phyloP scores from a whole-genome alignment of 2,113 vertebrate genomes.

The Muntiacus muntjak region DNA sequence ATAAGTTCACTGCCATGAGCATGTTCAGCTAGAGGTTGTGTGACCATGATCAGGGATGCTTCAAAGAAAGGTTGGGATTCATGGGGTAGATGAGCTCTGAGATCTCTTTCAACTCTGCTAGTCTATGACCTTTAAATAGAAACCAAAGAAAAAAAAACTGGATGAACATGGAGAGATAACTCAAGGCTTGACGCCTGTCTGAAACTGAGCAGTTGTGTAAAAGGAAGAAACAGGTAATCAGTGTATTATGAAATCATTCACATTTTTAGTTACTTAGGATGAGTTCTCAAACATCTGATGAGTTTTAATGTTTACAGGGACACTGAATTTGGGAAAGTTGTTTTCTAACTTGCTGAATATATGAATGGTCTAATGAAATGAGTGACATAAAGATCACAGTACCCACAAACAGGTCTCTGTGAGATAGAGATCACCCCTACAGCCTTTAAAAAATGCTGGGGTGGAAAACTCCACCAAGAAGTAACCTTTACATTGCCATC shows the following conservation, averaged over 20 bases:
- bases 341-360: not conserved
- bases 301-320: not conserved
- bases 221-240: not conserved
- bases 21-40: not conserved
- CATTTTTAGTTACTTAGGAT: not conserved
- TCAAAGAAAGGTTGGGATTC: not conserved
- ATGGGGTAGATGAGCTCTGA: not conserved
- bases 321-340: not conserved
- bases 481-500: constrained; percentile 58
- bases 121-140: not conserved
- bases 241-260: not conserved
- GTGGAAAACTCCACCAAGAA: constrained; percentile 31
- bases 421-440: not conserved
- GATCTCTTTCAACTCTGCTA: not conserved
- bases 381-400: not conserved
- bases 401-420: not conserved
- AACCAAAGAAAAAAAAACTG: not conserved
- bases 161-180: not conserved
- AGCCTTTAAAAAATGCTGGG: not conserved
- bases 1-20: not conserved
- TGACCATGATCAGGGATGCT: not conserved
- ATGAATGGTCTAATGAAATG: constrained; percentile 16
- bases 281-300: not conserved
- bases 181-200: not conserved
- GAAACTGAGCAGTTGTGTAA: not conserved